A percentile compares a stretch with the other conserved stretches of the same genome.
Conservation (phyloP, 2,113 vertebrate genomes). For the Lepus europaeus region DNA sequence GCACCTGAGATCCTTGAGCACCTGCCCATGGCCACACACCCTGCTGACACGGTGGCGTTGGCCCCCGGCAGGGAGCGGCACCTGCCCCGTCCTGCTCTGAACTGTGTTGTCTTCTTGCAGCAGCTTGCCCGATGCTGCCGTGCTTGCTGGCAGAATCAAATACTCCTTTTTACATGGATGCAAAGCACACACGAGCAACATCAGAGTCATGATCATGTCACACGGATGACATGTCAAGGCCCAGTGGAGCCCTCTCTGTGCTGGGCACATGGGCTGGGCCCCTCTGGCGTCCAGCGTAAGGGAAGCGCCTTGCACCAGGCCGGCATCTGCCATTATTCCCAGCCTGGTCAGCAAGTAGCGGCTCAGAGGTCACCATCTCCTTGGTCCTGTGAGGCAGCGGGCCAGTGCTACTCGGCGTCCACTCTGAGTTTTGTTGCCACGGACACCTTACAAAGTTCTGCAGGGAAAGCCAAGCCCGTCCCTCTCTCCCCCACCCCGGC, state of each 20-base stretch:
- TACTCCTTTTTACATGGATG: background rate
- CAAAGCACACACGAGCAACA: background rate
- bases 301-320: background rate
- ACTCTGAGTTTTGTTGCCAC: slow-evolving; percentile 61
- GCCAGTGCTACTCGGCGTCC: slow-evolving; percentile 59
- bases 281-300: background rate
- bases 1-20: background rate
- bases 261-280: background rate
- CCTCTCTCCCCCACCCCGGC: background rate
- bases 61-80: background rate
- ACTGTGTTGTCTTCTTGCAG: background rate
- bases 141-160: background rate
- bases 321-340: background rate
- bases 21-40: background rate
- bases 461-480: slow-evolving; percentile 53
- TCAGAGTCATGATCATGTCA: background rate
- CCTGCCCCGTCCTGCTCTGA: background rate
- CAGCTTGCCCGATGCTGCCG: background rate
- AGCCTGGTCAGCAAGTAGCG: slow-evolving; percentile 46
- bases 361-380: slow-evolving; percentile 68
- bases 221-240: background rate
- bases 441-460: slow-evolving; percentile 63
- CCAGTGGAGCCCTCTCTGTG: background rate
- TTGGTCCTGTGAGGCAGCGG: slow-evolving; percentile 39
- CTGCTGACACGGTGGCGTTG: background rate